Evolutionary conservation across 2,113 vertebrate genomes (phyloP), one percentile per base, ranked within the genome.

Genomic region (Orycteropus afer): DNA sequence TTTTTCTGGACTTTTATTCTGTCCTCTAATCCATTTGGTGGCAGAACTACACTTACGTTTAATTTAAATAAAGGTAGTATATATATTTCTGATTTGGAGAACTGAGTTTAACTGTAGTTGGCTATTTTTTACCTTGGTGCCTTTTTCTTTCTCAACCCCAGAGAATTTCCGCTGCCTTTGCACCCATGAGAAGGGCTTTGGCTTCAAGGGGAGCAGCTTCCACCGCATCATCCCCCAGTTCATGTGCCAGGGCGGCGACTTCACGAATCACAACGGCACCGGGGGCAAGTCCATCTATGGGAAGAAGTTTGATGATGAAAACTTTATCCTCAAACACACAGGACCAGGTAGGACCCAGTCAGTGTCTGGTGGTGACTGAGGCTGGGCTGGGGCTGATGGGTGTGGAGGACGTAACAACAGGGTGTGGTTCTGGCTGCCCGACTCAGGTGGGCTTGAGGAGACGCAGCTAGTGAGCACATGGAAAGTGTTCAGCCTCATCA

Each of bases 91-190:
- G 34, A 71, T 40, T 79, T 63, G 37, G 61, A 71, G 83, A 86
- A 40, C 61, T 61, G 13, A 42, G 37, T 55, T 10, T 37, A 37
- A 40, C 17, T 71, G 12, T 37, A 71, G n/a, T 71, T 71, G 18
- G 73, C 29, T 47, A 32, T 76, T 32, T 29, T 71, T 47, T 32
- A 82, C 53, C 17, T 14, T 0, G 1, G 1, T 0, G 13, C 40
- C 40, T 86, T 61, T 59, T 73, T 57, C 11, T 96, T 92, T 89
- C 87, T 32, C 15, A 5, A 0, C 1, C 14, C 32, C 97, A 99
- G 99, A 99, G 97, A 99, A 99, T 91, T 99, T 99, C 98, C 99
- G 99, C 81, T 99, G 99, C 95, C 97, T 99, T 69, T 99, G 99
- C 96, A 99, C 99, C 42, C 99, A 99, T 0, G 99, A 99, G 10